Percentiles rank a stretch among this genome's conserved stretches.
phyloP scores from a whole-genome alignment of 2,797 vertebrate genomes.

The Aphelocoma californica region DNA sequence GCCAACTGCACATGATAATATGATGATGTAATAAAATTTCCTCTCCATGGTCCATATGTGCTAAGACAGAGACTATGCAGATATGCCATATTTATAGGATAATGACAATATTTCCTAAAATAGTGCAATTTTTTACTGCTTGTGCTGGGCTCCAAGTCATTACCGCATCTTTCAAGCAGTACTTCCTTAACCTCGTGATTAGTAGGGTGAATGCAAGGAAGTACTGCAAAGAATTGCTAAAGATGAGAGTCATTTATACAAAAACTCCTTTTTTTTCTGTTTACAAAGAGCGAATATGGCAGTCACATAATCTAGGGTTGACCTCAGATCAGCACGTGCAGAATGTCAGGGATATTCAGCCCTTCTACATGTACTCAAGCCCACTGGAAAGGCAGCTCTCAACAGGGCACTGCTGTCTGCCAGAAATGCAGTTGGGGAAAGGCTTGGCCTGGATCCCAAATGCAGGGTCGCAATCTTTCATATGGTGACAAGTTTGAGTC shows the following conservation, averaged over 20 bases:
- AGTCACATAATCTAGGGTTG: neutral
- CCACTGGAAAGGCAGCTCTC: neutral
- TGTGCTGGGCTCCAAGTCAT: neutral
- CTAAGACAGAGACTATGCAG: conserved; percentile 23
- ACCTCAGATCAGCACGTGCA: neutral
- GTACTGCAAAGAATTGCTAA: neutral
- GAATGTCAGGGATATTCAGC: neutral
- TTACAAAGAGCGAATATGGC: neutral
- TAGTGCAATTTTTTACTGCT: neutral
- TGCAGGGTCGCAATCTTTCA: neutral
- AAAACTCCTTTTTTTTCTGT: neutral
- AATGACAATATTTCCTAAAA: conserved; percentile 32
- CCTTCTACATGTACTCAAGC: neutral
- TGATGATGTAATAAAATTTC: conserved; percentile 33
- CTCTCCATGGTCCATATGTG: neutral
- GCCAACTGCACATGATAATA: neutral
- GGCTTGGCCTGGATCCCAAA: neutral
- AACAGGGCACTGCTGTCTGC: neutral
- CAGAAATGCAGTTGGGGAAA: neutral
- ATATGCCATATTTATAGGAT: conserved; percentile 11
- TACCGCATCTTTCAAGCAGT: neutral
- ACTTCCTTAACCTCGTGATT: conserved; percentile 34
- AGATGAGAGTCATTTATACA: neutral
- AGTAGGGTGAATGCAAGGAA: neutral
- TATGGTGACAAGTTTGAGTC: fast-evolving